Evolutionary conservation across 2,888 invertebrate genomes (phyloP).

Genomic region (Pogonocherus hispidulus): DNA sequence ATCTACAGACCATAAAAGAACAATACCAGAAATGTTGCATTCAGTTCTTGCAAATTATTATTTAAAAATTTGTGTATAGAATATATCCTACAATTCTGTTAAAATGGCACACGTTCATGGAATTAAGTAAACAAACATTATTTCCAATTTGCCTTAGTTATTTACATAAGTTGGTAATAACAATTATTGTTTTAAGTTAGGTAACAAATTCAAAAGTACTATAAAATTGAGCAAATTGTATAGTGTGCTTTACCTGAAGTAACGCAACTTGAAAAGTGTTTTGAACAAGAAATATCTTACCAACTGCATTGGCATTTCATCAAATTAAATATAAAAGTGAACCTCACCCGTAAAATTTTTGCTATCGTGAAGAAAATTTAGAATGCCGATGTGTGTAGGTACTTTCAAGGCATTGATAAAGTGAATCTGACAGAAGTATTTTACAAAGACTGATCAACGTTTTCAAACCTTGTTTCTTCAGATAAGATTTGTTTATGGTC

Average conservation of each 20-base stretch:
- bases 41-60: neutral
- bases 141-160: slow-evolving; percentile 8
- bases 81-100: neutral
- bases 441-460: no score
- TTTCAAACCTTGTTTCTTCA: slow-evolving; percentile 3
- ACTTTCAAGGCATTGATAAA: no score
- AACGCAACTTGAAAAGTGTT: no score
- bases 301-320: no score
- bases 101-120: slow-evolving; percentile 24
- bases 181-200: slow-evolving; percentile 7
- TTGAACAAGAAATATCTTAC: neutral
- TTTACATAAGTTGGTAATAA: slow-evolving; percentile 15
- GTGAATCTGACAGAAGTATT: no score
- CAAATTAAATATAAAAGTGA: no score
- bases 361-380: no score
- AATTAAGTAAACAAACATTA: slow-evolving; percentile 24
- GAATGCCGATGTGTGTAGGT: no score
- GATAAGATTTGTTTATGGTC: slow-evolving; percentile 11
- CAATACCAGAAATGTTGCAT: neutral
- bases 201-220: slow-evolving; percentile 12
- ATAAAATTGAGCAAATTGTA: slow-evolving; percentile 33
- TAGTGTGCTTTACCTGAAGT: slow-evolving; percentile 26
- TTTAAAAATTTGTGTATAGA: neutral
- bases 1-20: neutral
- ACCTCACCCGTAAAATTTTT: no score